phyloP scores from a whole-genome alignment of 2,888 invertebrate genomes.

The Sthenelais limicola region DNA sequence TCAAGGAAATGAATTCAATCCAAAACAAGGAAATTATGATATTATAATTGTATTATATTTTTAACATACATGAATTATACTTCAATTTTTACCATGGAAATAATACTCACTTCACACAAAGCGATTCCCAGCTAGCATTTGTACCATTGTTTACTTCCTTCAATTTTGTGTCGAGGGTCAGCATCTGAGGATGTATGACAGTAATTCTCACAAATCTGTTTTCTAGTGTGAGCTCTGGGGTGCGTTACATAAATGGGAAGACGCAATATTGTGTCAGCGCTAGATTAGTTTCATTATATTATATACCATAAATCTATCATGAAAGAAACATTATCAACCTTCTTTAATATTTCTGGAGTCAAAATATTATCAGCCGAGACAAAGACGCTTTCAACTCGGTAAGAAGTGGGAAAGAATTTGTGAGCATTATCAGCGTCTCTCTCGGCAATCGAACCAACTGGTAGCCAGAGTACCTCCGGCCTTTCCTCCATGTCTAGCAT shows the following conservation, averaged over 20 bases:
- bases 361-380: no score
- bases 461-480: background rate
- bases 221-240: no score
- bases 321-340: no score
- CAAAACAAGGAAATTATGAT: no score
- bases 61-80: background rate
- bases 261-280: no score
- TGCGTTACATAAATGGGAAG: no score
- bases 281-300: no score
- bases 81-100: background rate
- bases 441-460: background rate
- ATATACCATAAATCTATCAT: no score
- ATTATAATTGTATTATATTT: no score
- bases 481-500: background rate
- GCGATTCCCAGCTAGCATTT: background rate
- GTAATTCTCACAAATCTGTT: no score
- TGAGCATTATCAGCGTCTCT: background rate
- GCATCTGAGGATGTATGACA: conserved; percentile 4
- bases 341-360: no score
- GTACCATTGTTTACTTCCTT: background rate
- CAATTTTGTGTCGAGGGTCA: background rate
- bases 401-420: background rate
- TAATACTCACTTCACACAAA: background rate
- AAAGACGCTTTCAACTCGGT: background rate
- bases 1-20: no score